Evolutionary conservation across 2,888 invertebrate species (phyloP).

Genomic region (Drosophila mulleri): DNA sequence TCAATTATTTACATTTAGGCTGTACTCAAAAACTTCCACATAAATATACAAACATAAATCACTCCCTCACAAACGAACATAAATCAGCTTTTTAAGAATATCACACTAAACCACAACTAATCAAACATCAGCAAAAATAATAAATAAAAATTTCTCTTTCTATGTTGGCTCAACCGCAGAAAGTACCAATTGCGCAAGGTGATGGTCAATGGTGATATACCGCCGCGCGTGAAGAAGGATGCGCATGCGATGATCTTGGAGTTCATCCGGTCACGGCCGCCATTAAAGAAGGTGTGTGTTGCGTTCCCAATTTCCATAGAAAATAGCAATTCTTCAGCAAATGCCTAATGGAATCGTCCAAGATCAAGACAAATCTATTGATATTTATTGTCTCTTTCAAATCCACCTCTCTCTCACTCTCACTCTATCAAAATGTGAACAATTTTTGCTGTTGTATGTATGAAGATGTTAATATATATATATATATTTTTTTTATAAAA

Average conservation of each 20-base stretch:
- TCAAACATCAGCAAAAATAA: conserved; percentile 3
- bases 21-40: too few species aligned
- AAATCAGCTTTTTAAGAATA: not conserved
- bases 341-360: not conserved
- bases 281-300: conserved; percentile 92
- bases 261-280: conserved; percentile 97
- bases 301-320: conserved; percentile 14
- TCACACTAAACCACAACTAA: conserved; percentile 1
- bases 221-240: conserved; percentile 94
- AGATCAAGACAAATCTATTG: not conserved
- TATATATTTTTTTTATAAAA: conserved; percentile 6
- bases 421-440: not conserved
- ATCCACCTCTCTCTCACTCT: not conserved
- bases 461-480: not conserved
- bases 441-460: conserved; percentile 1
- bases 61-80: not conserved
- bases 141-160: conserved; percentile 45
- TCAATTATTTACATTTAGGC: too few species aligned
- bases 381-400: conserved; percentile 3
- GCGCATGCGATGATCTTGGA: conserved; percentile 98
- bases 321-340: not conserved
- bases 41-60: not conserved
- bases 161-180: conserved; percentile 61
- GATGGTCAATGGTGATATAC: conserved; percentile 92
- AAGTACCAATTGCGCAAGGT: conserved; percentile 95